Base-by-base conservation (phyloP, 2,113 vertebrate species). In the Lepidothrix coronata region DNA sequence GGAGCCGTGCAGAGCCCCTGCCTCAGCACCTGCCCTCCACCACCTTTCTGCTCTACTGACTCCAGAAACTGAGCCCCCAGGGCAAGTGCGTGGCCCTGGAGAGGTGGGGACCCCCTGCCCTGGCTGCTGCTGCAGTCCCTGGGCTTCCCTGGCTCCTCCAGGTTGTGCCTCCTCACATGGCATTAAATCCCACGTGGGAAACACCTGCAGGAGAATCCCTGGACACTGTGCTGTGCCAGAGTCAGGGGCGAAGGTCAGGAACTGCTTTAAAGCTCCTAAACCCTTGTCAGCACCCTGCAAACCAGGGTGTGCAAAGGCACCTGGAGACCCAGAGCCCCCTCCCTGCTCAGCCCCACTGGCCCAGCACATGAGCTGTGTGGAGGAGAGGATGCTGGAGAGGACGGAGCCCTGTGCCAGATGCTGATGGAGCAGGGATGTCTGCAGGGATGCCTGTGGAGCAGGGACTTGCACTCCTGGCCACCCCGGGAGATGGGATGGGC, bases 171-270 rank as follows among this genome's bases (percentile, higher is more conserved):
- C n/a, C 35, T 31, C 22, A 11, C 17, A 9, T 2, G 1, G 8
- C 21, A 14, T 30, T 31, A 51, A 63, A 67, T 44, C 57, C 74
- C 44, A 28, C 0, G 1, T 0, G 4, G 33, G 59, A 28, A 77
- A 39, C 21, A 12, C 30, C 67, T 13, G 33, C 62, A 72, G 74
- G n/a, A 39, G 17, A 27, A 35, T 31, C 27, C 9, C 33, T 0
- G 2, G 25, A 1, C 30, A 8, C 4, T 2, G 5, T 0, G 2
- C 43, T 46, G 41, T 41, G 70, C 28, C 61, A 46, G 62, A 85
- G 44, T 16, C 48, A 1, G 1, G 4, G 80, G 35, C 44, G 7
- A 57, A 72, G 70, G 7, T 65, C 70, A 72, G 58, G 39, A 85
- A 4, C 21, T 20, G 49, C 54, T 62, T 49, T 33, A 23, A 75